These are phyloP conservation scores for Macrocentrus cingulum DNA, from an alignment of 1,140 invertebrate species.

Conservation along the genomic window DNA sequence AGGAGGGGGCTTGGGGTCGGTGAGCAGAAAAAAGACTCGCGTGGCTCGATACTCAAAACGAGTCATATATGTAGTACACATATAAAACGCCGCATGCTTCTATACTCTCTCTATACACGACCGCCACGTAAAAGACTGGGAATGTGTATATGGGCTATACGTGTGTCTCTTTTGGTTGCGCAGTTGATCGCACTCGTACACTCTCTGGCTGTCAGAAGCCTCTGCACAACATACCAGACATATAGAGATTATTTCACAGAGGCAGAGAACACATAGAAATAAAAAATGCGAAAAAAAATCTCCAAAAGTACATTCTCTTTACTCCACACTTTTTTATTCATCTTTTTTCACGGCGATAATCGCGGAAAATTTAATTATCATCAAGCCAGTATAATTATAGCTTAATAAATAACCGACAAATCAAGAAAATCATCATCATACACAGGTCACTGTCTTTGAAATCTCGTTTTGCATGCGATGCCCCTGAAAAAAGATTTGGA, in stretches of 20 bases:
- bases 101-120: background rate
- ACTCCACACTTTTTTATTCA: too few relatives aligned
- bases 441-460: too few relatives aligned
- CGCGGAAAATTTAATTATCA: too few relatives aligned
- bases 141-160: slow-evolving; percentile 4
- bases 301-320: too few relatives aligned
- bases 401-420: too few relatives aligned
- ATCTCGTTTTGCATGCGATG: too few relatives aligned
- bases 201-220: slow-evolving; percentile 4
- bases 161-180: slow-evolving; percentile 17
- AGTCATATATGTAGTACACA: slow-evolving; percentile 18
- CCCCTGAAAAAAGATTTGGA: too few relatives aligned
- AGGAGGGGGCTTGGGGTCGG: background rate
- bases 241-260: background rate
- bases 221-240: background rate
- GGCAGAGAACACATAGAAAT: background rate
- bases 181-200: slow-evolving; percentile 18
- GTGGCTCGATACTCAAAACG: slow-evolving; percentile 32
- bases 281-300: too few relatives aligned
- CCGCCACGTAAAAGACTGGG: background rate
- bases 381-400: too few relatives aligned
- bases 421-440: too few relatives aligned
- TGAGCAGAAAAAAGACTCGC: slow-evolving; percentile 29
- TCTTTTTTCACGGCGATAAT: too few relatives aligned
- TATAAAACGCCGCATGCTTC: slow-evolving; percentile 12